Evolutionary conservation across 2,888 invertebrate genomes (phyloP), one percentile per base, ranked within the genome.

Genomic region (Drosophila nr. perissopoda): DNA sequence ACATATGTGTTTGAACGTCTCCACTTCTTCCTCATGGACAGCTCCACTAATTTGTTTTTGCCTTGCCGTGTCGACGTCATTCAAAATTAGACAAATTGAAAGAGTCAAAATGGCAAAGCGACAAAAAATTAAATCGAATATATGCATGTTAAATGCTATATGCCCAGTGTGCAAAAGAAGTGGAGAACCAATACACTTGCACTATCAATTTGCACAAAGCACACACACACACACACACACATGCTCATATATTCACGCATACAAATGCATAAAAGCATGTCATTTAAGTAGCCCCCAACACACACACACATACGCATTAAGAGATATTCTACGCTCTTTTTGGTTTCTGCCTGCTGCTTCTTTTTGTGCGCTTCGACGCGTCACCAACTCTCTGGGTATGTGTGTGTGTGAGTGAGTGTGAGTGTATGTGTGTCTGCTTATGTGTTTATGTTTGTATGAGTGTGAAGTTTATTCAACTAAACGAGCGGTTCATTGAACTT

Each of bases 401-500:
- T 29, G 62, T 57, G 62, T 62, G 51, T 57, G 63, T 48, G 42
- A 45, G 21, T n/a, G 38, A 27, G 67, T 48, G 31, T 25, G 33
- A 33, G n/a, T 51, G 52, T 31, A 31, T 56, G 45, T 25, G 51
- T 36, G 52, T 25, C 48, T 52, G 66, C 54, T 42, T 21, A 11
- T 11, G 42, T 11, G 11, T 2, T 5, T 5, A 5, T 5, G 42
- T 21, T 21, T 45, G 45, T 45, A 62, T 83, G 68, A 69, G 64
- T 86, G 78, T 74, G 79, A 85, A 87, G 87, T 87, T 87, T 89
- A 86, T 90, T 90, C 90, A 89, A 86, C 90, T 88, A 89, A 91
- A 89, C 84, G 90, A 70, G 78, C 76, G 90, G 91, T 90, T 90
- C 89, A 90, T 84, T 91, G 90, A 89, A 90, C 91, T 91, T 90